Evolutionary conservation across 2,797 vertebrate species (phyloP).

Genomic region (Florisuga fusca): DNA sequence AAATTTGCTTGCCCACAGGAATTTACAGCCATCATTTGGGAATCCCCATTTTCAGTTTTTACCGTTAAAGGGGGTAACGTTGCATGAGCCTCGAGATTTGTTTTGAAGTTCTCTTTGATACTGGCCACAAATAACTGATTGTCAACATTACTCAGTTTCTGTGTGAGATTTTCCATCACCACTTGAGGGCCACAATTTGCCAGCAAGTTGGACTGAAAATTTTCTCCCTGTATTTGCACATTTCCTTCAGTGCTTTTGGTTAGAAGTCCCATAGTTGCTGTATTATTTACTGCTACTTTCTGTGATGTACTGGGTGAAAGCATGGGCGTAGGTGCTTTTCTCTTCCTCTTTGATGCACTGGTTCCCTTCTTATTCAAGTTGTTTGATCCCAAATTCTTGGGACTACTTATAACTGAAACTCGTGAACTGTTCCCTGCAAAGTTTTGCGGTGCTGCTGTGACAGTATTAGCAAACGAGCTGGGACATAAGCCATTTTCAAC

Average conservation of each 20-base stretch:
- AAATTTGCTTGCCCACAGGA: constrained; percentile 67
- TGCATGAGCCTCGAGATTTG: constrained; percentile 65
- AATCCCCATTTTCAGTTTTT: constrained; percentile 81
- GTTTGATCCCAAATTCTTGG: constrained; percentile 75
- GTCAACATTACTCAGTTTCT: constrained; percentile 80
- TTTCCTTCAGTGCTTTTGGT: constrained; percentile 73
- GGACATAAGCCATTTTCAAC: constrained; percentile 77
- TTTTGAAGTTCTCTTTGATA: constrained; percentile 82
- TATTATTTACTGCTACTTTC: constrained; percentile 76
- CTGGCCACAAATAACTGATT: constrained; percentile 79
- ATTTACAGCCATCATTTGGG: constrained; percentile 70
- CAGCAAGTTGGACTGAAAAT: constrained; percentile 73
- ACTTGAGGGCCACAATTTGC: constrained; percentile 74
- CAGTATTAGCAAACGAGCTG: constrained; percentile 76
- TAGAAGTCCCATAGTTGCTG: constrained; percentile 73
- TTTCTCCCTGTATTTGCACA: constrained; percentile 59
- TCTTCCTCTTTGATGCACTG: constrained; percentile 83
- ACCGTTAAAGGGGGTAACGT: constrained; percentile 69
- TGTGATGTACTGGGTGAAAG: constrained; percentile 63
- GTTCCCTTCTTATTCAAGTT: constrained; percentile 80
- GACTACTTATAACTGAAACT: constrained; percentile 79
- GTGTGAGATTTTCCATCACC: constrained; percentile 75
- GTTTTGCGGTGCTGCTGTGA: constrained; percentile 75
- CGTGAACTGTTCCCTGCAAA: constrained; percentile 77
- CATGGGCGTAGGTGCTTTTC: constrained; percentile 75